Evolutionary conservation across 2,797 vertebrate species (phyloP), one percentile per base, ranked within the genome.

Genomic region (Anguilla obscura): DNA sequence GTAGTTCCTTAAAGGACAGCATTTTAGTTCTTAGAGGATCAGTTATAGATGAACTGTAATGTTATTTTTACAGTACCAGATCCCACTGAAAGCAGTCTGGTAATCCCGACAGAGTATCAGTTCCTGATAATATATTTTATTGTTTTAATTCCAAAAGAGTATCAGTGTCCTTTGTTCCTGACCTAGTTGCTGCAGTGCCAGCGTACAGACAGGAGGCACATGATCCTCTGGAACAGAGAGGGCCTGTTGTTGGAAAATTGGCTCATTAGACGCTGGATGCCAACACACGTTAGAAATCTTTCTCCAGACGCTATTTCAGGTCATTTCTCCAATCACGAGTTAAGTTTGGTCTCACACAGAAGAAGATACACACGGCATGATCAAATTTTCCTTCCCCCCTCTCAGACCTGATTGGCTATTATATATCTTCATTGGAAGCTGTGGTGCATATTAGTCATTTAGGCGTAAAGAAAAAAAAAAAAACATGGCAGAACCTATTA

Each of bases 221-320:
- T 60, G 86, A 82, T 63, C 52, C 36, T 10, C 9, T 1, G 66
- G 56, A 63, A 82, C 52, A 58, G 86, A 18, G 76, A 16, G 16
- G 36, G 30, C 33, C 79, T 82, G 86, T 87, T 87, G 21, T 79
- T 45, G 33, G 69, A 27, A 82, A 87, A 87, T 83, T 33, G 33
- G 60, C 60, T 80, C 52, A 87, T 63, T 82, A 76, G 52, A 40
- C 33, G 45, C 30, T 87, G 76, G n/a, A 56, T 82, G 76, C 76
- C 79, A 63, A 33, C 33, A 63, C 52, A 56, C 24, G 36, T 56
- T 56, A 33, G 18, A 86, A 66, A 40, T 45, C 9, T 40, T 63
- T 58, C 27, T 18, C 85, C 85, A 66, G 86, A 52, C 69, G 30
- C 86, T 27, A 80, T 87, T 66, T 87, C 52, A 83, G 56, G 50